phyloP scores from a whole-genome alignment of 2,888 invertebrate genomes.

The Nineta flava region DNA sequence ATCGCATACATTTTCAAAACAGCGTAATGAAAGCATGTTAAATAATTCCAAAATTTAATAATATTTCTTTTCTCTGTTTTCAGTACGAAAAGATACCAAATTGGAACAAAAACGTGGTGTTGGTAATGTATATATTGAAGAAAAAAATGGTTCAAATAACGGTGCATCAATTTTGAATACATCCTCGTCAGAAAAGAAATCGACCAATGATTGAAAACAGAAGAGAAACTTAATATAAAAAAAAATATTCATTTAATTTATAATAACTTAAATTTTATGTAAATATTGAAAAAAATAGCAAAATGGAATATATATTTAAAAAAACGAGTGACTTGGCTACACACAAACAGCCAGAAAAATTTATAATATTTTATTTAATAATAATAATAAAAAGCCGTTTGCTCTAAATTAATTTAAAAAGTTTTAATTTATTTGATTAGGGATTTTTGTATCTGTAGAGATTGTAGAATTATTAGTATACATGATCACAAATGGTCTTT shows the following conservation, averaged over 20 bases:
- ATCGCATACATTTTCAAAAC: too few species aligned
- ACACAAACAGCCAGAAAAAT: too few species aligned
- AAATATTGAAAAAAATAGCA: not conserved
- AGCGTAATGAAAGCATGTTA: too few species aligned
- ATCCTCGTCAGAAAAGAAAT: not conserved
- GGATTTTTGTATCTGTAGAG: too few species aligned
- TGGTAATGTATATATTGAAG: slow-evolving; percentile 31
- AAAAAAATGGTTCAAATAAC: slow-evolving; percentile 14
- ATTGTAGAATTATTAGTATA: too few species aligned
- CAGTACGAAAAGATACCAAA: slow-evolving; percentile 28
- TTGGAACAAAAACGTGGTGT: slow-evolving; percentile 20
- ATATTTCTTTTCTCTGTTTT: slow-evolving; percentile 17
- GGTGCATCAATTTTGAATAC: not conserved
- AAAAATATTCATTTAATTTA: not conserved
- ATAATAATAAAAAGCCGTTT: too few species aligned
- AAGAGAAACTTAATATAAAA: not conserved
- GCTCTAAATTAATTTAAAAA: too few species aligned
- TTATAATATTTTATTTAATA: too few species aligned
- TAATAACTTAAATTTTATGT: not conserved
- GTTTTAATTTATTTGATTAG: too few species aligned
- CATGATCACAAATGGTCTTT: too few species aligned
- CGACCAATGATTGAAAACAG: not conserved
- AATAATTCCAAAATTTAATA: too few species aligned
- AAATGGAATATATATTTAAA: not conserved
- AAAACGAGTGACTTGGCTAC: too few species aligned